Evolutionary conservation across 2,797 vertebrate genomes (phyloP).

Genomic region (Acipenser ruthenus): DNA sequence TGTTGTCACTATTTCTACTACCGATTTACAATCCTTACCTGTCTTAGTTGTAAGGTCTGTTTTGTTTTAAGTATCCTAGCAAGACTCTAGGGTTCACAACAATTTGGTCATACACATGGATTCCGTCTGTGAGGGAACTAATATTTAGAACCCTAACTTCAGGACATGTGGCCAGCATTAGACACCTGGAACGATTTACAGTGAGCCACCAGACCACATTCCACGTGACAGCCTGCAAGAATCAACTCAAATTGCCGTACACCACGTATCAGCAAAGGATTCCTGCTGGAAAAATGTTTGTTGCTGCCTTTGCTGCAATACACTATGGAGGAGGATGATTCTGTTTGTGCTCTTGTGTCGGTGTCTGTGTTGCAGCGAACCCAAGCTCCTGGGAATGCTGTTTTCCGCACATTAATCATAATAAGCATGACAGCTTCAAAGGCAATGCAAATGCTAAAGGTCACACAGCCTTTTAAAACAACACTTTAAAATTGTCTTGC

Average conservation of each 20-base stretch:
- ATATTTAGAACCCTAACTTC: constrained; percentile 19
- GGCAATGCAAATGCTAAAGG: constrained; percentile 3
- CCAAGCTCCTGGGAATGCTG: constrained; percentile 3
- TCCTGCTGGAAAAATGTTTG: too few species aligned
- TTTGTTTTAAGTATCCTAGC: not conserved
- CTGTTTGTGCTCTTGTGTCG: not conserved
- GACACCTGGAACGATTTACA: constrained; percentile 26
- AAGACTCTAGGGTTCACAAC: constrained; percentile 9
- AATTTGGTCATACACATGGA: constrained; percentile 16
- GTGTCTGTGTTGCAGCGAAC: not conserved
- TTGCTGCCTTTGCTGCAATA: too few species aligned
- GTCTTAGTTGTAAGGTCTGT: not conserved
- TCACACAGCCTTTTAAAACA: constrained; percentile 4
- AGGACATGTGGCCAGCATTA: constrained; percentile 32
- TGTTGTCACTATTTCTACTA: too few species aligned
- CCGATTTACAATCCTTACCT: too few species aligned
- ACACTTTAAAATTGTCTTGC: not conserved
- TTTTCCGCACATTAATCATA: not conserved
- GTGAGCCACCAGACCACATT: not conserved
- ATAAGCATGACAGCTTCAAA: not conserved
- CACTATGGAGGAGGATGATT: not conserved
- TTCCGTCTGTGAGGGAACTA: constrained; percentile 11
- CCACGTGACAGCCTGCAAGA: not conserved
- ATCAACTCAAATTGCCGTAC: constrained; percentile 1
- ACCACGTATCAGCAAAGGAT: too few species aligned